Conservation (phyloP, 2,888 invertebrate genomes). For the Sacculina carcini region DNA sequence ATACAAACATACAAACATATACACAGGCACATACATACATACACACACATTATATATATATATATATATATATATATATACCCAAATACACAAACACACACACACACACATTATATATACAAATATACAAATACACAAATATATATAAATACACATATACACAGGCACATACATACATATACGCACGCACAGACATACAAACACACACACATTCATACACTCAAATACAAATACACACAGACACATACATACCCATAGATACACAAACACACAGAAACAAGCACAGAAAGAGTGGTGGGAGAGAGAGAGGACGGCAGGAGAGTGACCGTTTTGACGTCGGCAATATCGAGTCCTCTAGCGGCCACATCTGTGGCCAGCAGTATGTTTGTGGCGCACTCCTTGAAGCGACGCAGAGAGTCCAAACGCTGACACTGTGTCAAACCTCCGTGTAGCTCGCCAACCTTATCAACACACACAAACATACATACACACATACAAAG, state of each 20-base stretch:
- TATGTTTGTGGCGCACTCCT: conserved; percentile 37
- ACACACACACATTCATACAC: neutral
- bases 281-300: neutral
- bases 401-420: conserved; percentile 64
- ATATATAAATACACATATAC: too few species aligned
- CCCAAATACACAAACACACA: too few species aligned
- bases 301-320: neutral
- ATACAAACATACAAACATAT: too few species aligned
- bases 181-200: neutral
- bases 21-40: too few species aligned
- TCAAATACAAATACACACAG: conserved; percentile 4
- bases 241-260: neutral
- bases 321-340: conserved; percentile 70
- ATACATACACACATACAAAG: too few species aligned
- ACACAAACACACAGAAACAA: neutral
- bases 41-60: too few species aligned
- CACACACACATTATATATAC: too few species aligned
- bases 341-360: conserved; percentile 78
- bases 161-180: neutral
- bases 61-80: too few species aligned
- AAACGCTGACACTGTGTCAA: conserved; percentile 81
- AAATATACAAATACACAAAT: too few species aligned
- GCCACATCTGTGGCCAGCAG: conserved; percentile 85
- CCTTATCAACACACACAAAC: too few species aligned
- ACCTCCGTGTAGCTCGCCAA: conserved; percentile 80